A percentile compares a stretch with the other conserved stretches of the same genome.
Conservation (phyloP, 2,113 vertebrate species). For the Eulemur rufifrons region DNA sequence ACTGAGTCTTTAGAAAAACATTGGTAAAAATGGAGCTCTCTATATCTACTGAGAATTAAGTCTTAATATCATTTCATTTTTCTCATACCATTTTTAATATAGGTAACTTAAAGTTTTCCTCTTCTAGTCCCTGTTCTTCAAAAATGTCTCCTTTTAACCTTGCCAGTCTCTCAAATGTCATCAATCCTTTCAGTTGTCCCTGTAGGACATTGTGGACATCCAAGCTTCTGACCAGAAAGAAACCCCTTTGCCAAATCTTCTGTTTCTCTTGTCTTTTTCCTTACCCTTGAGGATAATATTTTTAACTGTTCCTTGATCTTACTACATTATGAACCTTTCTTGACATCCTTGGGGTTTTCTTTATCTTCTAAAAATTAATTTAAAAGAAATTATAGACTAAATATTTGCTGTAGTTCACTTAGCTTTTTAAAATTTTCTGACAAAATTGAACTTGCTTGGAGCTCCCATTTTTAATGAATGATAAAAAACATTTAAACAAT, state of each 20-base stretch:
- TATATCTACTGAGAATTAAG: not conserved
- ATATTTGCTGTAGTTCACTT: slow-evolving; percentile 1
- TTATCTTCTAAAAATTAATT: slow-evolving; percentile 32
- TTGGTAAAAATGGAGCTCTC: not conserved
- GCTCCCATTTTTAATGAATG: not conserved
- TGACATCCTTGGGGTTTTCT: not conserved
- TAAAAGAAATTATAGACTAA: not conserved
- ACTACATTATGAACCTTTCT: not conserved
- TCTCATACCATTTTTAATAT: not conserved
- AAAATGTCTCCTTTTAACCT: not conserved
- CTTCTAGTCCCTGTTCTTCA: not conserved
- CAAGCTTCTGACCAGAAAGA: not conserved
- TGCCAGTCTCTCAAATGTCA: not conserved
- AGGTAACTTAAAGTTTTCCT: not conserved
- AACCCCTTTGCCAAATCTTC: not conserved
- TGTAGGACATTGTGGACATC: not conserved
- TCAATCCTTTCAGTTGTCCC: not conserved
- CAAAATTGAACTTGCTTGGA: slow-evolving; percentile 13
- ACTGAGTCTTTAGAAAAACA: not conserved
- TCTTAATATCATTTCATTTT: not conserved
- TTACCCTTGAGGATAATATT: not conserved
- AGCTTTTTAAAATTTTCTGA: not conserved
- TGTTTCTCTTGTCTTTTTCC: not conserved
- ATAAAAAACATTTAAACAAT: not conserved
- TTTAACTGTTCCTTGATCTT: not conserved